phyloP scores from a whole-genome alignment of 2,113 vertebrate species.

The Melospiza melodia region DNA sequence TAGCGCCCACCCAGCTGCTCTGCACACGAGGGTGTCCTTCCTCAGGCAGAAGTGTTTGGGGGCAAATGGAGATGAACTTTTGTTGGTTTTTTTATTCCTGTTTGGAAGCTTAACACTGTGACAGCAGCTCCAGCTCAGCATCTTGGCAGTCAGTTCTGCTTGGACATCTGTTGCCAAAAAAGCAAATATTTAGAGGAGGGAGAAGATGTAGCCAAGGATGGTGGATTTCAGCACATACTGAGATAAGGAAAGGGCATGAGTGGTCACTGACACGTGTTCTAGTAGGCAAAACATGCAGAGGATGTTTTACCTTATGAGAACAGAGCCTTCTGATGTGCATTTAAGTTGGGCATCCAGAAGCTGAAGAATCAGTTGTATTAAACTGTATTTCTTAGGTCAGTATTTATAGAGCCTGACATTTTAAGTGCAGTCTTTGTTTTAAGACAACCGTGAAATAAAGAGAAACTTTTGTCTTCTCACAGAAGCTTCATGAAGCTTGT shows the following conservation, averaged over 20 bases:
- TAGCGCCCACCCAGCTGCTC: neutral
- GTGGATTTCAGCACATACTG: neutral
- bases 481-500: neutral
- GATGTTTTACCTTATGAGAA: neutral
- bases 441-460: neutral
- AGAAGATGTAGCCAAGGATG: neutral
- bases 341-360: neutral
- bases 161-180: neutral
- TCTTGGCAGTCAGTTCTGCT: neutral
- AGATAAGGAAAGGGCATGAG: neutral
- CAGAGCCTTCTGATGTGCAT: neutral
- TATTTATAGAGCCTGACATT: neutral
- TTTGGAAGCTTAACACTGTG: neutral
- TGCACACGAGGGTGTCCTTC: neutral
- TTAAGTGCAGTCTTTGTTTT: neutral
- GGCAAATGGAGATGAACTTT: neutral
- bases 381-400: neutral
- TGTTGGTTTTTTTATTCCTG: neutral
- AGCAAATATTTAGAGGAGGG: neutral
- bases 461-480: neutral
- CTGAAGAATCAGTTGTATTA: neutral
- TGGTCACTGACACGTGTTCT: neutral
- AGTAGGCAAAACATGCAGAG: neutral
- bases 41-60: neutral
- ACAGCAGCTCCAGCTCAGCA: neutral